Base-by-base conservation (phyloP, 2,797 vertebrate species). In the Tangara arthus region DNA sequence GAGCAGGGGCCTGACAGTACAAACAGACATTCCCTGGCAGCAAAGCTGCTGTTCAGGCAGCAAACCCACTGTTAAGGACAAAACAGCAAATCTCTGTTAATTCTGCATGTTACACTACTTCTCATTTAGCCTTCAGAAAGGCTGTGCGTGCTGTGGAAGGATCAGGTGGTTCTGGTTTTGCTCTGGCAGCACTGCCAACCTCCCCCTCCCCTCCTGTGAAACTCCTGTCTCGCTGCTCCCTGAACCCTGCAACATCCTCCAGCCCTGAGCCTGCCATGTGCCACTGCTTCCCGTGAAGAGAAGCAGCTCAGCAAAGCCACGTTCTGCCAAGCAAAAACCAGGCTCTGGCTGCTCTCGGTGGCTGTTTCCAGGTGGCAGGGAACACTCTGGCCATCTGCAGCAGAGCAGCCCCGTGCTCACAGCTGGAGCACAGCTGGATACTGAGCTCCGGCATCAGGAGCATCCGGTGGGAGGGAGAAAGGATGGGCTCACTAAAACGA, bases 401-500 rank as follows among this genome's bases (percentile, higher is more conserved):
- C 37, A 55, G 44, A 82, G 61, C 53, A 89, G 65, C 61, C 3
- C 7, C 1, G 19, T 27, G 70, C 75, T 91, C 63, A 66, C 94
- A 92, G 95, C 90, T 95, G 95, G 89, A 47, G 22, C 93, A 75
- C 95, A 87, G 66, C 90, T 93, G 71, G 82, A 30, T 32, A 27
- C 90, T 18, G 85, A 65, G 75, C 77, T 68, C 57, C 23, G 73
- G 46, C 39, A 34, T 1, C 61, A 35, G 0, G n/a, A 91, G 71
- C 71, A 61, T 44, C 79, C 0, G 2, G 56, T 12, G 32, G 66
- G 73, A 91, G 56, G 59, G 63, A 78, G 55, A 44, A 47, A 28
- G 18, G 4, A 12, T 0, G 12, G 52, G 65, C 50, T 0, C 8
- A 68, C 37, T 9, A 15, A 37, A 73, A 23, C 56, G 59, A 13